Evolutionary conservation across 2,797 vertebrate genomes (phyloP).

Genomic region (Tympanoctomys barrerae): DNA sequence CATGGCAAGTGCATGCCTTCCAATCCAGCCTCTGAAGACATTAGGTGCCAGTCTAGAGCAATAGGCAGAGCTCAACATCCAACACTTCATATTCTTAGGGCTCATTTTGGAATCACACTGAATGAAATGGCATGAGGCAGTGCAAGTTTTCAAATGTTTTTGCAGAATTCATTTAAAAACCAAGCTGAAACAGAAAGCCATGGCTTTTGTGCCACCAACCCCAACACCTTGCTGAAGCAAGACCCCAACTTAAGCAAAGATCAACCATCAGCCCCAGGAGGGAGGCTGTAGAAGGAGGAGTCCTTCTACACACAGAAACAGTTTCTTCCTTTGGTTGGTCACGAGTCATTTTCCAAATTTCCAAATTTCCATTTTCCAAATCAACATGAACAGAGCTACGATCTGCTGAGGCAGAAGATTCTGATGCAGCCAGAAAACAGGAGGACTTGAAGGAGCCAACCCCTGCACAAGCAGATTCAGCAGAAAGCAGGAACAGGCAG

Average conservation of each 20-base stretch:
- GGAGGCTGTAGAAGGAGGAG: too few species aligned
- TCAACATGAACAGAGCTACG: constrained; percentile 36
- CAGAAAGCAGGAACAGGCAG: constrained; percentile 52
- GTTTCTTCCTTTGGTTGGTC: not conserved
- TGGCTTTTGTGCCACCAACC: too few species aligned
- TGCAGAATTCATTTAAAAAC: constrained; percentile 8
- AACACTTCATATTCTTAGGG: not conserved
- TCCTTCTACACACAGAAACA: not conserved
- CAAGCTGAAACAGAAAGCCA: not conserved
- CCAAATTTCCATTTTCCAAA: constrained; percentile 63
- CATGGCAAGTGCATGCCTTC: not conserved
- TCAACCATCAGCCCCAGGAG: not conserved
- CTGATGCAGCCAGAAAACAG: constrained; percentile 37
- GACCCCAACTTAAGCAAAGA: not conserved
- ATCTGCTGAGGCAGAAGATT: constrained; percentile 38
- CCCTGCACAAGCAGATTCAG: constrained; percentile 19
- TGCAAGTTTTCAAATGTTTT: not conserved
- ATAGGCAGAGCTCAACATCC: not conserved
- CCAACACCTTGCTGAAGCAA: not conserved
- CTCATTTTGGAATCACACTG: not conserved
- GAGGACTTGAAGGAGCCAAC: not conserved
- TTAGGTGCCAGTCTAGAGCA: not conserved
- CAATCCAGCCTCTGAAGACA: not conserved
- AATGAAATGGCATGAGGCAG: not conserved
- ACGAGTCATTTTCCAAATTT: constrained; percentile 51